Evolutionary conservation across 2,113 vertebrate genomes (phyloP).

Genomic region (Sitta europaea): DNA sequence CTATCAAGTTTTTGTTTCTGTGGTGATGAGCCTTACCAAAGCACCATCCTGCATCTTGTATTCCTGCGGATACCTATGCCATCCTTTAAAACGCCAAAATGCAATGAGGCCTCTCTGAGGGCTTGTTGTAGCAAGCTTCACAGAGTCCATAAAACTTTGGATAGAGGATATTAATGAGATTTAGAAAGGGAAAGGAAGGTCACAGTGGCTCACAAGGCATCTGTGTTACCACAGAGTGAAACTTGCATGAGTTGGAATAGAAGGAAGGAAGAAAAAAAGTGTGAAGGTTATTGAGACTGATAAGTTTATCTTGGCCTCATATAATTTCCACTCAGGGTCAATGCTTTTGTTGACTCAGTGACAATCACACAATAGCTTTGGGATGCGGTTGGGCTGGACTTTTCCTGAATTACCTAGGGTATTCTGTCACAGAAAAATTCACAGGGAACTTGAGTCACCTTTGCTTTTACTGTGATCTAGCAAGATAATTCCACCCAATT

Average conservation of each 20-base stretch:
- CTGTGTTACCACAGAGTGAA: neutral
- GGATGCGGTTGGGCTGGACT: neutral
- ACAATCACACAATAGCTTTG: constrained; percentile 30
- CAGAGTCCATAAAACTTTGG: neutral
- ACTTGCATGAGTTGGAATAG: constrained; percentile 12
- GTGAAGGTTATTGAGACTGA: constrained; percentile 53
- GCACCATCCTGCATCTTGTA: neutral
- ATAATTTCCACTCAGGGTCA: constrained; percentile 49
- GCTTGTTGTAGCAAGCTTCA: neutral
- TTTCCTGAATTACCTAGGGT: constrained; percentile 50
- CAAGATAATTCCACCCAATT: neutral
- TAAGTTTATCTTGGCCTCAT: constrained; percentile 46
- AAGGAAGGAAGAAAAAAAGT: constrained; percentile 49
- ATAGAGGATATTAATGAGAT: neutral
- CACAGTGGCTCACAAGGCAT: constrained; percentile 11
- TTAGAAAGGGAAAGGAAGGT: constrained; percentile 45
- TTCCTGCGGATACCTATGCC: neutral
- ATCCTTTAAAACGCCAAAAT: neutral
- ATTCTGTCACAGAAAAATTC: neutral
- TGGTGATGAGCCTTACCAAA: neutral
- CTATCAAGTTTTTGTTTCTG: neutral
- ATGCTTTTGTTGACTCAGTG: constrained; percentile 62
- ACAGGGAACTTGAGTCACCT: constrained; percentile 39
- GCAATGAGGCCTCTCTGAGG: neutral
- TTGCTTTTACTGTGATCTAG: neutral